Evolutionary conservation across 2,888 invertebrate genomes (phyloP).

Genomic region (Clitarchus hookeri): DNA sequence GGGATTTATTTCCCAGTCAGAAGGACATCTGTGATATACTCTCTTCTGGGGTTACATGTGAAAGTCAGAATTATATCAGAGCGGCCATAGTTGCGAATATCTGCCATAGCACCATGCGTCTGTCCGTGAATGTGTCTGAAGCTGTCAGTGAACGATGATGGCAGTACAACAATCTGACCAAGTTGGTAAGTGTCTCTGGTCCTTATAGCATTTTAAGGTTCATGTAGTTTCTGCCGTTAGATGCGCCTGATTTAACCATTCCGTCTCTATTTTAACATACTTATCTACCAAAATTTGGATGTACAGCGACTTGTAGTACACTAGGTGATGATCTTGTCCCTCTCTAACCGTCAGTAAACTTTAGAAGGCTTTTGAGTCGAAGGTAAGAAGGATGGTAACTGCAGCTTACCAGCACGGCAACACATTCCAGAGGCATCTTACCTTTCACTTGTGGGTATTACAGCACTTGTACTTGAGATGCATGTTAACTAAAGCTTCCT

Average conservation of each 20-base stretch:
- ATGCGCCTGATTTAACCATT: slow-evolving; percentile 41
- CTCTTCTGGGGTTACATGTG: slow-evolving; percentile 51
- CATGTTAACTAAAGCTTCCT: too few relatives aligned
- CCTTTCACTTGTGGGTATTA: too few relatives aligned
- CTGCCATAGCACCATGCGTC: slow-evolving; percentile 51
- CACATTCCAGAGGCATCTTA: too few relatives aligned
- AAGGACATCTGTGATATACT: slow-evolving; percentile 46
- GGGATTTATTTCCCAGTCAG: slow-evolving; percentile 40
- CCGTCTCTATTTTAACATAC: slow-evolving; percentile 43
- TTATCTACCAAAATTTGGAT: slow-evolving; percentile 47
- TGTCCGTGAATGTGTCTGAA: slow-evolving; percentile 52
- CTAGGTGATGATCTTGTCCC: slow-evolving; percentile 34
- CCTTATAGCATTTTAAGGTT: slow-evolving; percentile 42
- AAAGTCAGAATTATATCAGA: slow-evolving; percentile 52
- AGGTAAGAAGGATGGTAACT: too few relatives aligned
- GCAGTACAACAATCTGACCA: too few relatives aligned
- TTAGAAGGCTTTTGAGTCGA: too few relatives aligned
- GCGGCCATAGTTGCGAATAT: slow-evolving; percentile 50
- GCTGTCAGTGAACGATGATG: too few relatives aligned
- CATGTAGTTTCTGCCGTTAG: slow-evolving; percentile 44
- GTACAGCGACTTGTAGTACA: slow-evolving; percentile 41
- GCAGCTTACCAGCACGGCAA: too few relatives aligned
- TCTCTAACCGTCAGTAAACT: slow-evolving; percentile 43
- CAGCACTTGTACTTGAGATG: too few relatives aligned
- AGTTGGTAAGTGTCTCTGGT: slow-evolving; percentile 28